Evolutionary conservation across 1,140 invertebrate species (phyloP).

Genomic region (Hyphantria cunea): DNA sequence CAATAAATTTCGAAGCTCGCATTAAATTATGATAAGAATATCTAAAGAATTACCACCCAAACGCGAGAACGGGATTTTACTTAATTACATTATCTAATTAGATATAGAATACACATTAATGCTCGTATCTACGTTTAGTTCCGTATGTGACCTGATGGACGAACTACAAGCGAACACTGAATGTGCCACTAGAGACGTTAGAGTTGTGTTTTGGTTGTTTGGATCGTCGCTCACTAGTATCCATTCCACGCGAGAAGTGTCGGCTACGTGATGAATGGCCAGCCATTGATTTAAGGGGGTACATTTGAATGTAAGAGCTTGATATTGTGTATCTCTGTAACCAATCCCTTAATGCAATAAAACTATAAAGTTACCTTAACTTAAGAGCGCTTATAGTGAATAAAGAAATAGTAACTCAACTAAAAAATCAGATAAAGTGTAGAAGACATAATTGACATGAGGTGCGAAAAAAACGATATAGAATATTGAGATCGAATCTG

Average conservation of each 20-base stretch:
- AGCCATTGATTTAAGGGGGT: slow-evolving; percentile 64
- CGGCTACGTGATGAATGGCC: slow-evolving; percentile 63
- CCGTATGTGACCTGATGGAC: slow-evolving; percentile 39
- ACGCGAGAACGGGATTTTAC: slow-evolving; percentile 54
- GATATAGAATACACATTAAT: slow-evolving; percentile 65
- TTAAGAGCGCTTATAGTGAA: slow-evolving; percentile 7
- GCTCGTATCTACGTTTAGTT: slow-evolving; percentile 61
- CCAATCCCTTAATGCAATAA: slow-evolving; percentile 47
- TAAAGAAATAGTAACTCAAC: slow-evolving; percentile 18
- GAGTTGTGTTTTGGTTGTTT: slow-evolving; percentile 32
- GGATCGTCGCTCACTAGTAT: slow-evolving; percentile 9
- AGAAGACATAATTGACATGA: slow-evolving; percentile 53
- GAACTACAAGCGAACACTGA: slow-evolving; percentile 4
- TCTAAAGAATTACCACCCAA: slow-evolving; percentile 63
- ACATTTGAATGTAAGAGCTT: slow-evolving; percentile 53
- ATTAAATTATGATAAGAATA: slow-evolving; percentile 46
- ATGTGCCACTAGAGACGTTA: slow-evolving; percentile 15
- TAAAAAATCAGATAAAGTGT: slow-evolving; percentile 39
- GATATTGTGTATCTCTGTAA: slow-evolving; percentile 52
- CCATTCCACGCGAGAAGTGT: slow-evolving; percentile 51
- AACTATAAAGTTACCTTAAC: slow-evolving; percentile 49
- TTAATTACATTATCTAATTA: slow-evolving; percentile 71
- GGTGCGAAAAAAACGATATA: slow-evolving; percentile 60
- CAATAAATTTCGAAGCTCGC: background rate
- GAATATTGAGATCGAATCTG: slow-evolving; percentile 63